Evolutionary conservation across 1,140 invertebrate genomes (phyloP), one percentile per base, ranked within the genome.

Genomic region (Druon quercuslanigerum): DNA sequence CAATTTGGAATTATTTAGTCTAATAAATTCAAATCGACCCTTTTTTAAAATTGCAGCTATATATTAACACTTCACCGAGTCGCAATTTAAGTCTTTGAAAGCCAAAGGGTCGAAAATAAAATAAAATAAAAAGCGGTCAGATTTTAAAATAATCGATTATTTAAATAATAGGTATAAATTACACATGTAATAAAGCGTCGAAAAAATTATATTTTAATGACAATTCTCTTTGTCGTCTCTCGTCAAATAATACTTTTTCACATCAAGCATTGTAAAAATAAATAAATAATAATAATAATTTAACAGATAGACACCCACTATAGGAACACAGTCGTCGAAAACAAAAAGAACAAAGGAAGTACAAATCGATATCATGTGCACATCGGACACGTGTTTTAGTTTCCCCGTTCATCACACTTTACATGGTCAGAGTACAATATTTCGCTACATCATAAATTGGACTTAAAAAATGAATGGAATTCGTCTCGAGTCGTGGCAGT

Each of bases 401-500:
- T 19, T 75, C 17, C 66, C 17, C 66, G n/a, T 51, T 72, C 51
- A 74, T 77, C 78, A 77, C 71, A 79, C 79, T 71, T 71, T 71
- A 79, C 77, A 79, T 77, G 72, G 25, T 33, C 25, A 66, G 60
- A 66, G 60, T 46, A 66, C 60, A 66, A 66, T 66, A 66, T 40
- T 83, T 82, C 76, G 74, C 73, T 76, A 83, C 82, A 71, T 77
- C 82, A 71, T 77, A 80, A 76, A 77, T 81, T 71, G 79, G 70
- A 76, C 78, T 75, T 84, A 77, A 72, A 80, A 85, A 83, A 84
- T 85, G 79, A 85, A 66, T 33, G 57, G 25, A 33, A 85, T 86
- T 87, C 83, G 86, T 87, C 80, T 80, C 76, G 82, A 84, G 83
- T 86, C 78, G 82, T 89, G 85, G 85, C 87, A 88, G 84, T 87